Evolutionary conservation across 1,140 invertebrate genomes (phyloP), one percentile per base, ranked within the genome.

Genomic region (Drosophila repleta): DNA sequence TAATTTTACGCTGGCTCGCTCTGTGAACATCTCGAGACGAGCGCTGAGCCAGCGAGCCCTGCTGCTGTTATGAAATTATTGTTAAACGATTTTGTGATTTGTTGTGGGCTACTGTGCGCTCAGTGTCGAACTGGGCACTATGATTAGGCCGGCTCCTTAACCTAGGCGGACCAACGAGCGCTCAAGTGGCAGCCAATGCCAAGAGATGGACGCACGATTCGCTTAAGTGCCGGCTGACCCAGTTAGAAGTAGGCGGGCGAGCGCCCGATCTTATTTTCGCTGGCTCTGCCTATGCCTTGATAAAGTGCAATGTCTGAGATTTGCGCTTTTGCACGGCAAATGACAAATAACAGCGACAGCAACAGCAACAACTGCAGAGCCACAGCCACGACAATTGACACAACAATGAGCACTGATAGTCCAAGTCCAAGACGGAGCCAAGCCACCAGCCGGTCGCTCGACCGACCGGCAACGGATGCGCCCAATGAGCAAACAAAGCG

Each of bases 51-150:
- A 15, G 37, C 10, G 13, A 4, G 39, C 39, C 39, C 20, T 46
- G 64, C 48, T 76, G 58, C 79, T 72, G 77, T 88, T 88, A 81
- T 68, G 77, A 79, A 88, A 88, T 88, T 78, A 88, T 88, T 88
- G 83, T 88, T 88, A 88, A 88, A 88, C 83, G 83, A 88, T 88
- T 87, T 88, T 88, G 79, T 88, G 83, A 88, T 88, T 88, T 88
- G 83, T 88, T 88, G 84, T 82, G 74, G 65, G 83, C 83, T 88
- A 88, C 83, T 88, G 83, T 87, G 20, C 24, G 76, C 74, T 58
- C 66, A 69, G 58, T 74, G 41, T 60, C 43, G 60, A 65, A 21
- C 45, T 46, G 15, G 39, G 37, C 37, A 64, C 83, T 88, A 82
- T 83, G 72, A 88, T 88, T 83, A 87, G 78, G 71, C 64, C 41